phyloP scores from a whole-genome alignment of 2,888 invertebrate species.

The Cyclophora albipunctata region DNA sequence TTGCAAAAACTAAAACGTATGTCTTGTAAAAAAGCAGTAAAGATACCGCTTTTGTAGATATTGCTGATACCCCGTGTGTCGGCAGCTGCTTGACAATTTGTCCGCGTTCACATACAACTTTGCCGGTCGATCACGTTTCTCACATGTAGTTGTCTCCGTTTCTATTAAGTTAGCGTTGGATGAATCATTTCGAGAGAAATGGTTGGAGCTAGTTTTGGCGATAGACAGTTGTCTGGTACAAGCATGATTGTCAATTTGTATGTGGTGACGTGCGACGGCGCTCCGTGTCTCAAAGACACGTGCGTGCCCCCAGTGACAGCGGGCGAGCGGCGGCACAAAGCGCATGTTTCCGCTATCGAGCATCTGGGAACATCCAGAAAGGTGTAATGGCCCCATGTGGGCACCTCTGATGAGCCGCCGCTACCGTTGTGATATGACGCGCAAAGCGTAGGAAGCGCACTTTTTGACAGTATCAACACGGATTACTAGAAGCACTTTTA shows the following conservation, averaged over 20 bases:
- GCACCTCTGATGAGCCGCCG: conserved; percentile 64
- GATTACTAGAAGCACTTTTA: conserved; percentile 45
- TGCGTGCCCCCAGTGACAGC: conserved; percentile 55
- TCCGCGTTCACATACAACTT: conserved; percentile 8
- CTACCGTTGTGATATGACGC: conserved; percentile 37
- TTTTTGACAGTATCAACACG: conserved; percentile 53
- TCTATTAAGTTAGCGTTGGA: conserved; percentile 3
- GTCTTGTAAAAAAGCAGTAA: conserved; percentile 8
- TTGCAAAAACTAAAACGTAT: conserved; percentile 12
- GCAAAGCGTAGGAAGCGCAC: conserved; percentile 50
- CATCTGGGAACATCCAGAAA: conserved; percentile 53
- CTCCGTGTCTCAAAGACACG: conserved; percentile 60
- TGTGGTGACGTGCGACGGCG: conserved; percentile 59
- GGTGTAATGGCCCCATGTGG: conserved; percentile 67
- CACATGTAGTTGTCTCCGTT: background rate
- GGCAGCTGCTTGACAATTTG: conserved; percentile 18
- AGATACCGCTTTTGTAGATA: conserved; percentile 19
- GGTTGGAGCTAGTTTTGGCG: conserved; percentile 26
- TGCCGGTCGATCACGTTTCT: conserved; percentile 2
- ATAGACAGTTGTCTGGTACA: conserved; percentile 34
- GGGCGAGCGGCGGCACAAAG: conserved; percentile 53
- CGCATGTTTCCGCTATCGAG: conserved; percentile 38
- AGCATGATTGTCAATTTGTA: conserved; percentile 61
- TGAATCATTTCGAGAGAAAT: conserved; percentile 23
- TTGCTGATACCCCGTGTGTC: conserved; percentile 8